These are phyloP conservation scores for Nylanderia fulva DNA, from an alignment of 1,140 invertebrate species.

Conservation along the genomic window DNA sequence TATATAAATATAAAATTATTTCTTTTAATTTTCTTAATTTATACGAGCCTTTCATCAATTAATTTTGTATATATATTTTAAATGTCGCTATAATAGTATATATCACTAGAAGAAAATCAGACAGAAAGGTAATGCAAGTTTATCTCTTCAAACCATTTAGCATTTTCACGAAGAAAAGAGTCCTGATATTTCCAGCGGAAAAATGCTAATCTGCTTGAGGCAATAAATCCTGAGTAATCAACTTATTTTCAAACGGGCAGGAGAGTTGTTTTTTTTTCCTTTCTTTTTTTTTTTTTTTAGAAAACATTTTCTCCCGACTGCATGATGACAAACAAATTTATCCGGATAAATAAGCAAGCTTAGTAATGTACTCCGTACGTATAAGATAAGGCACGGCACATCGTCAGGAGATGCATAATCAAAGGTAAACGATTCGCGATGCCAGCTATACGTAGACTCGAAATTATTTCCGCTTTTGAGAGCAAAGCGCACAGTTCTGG, in stretches of 20 bases:
- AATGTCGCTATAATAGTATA: neutral
- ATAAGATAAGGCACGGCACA: conserved; percentile 14
- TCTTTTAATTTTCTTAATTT: too few species aligned
- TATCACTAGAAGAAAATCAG: neutral
- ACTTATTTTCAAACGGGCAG: conserved; percentile 39
- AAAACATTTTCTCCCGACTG: neutral
- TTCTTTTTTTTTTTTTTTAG: too few species aligned
- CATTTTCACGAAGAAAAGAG: conserved; percentile 26
- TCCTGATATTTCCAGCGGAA: conserved; percentile 28
- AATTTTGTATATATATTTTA: too few species aligned
- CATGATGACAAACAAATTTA: neutral
- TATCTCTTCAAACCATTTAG: conserved; percentile 48
- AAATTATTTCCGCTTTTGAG: conserved; percentile 62
- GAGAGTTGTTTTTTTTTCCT: neutral
- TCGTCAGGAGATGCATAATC: neutral
- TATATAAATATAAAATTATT: too few species aligned
- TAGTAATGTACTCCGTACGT: neutral
- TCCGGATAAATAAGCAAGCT: conserved; percentile 24
- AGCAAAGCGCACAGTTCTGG: conserved; percentile 52
- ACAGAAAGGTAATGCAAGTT: conserved; percentile 10
- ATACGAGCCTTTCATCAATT: too few species aligned
- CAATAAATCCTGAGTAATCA: conserved; percentile 42
- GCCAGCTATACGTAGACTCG: neutral
- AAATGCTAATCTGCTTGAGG: conserved; percentile 37
- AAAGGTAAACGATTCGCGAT: neutral